Conservation (phyloP, 2,797 vertebrate genomes). For the Brotula barbata region DNA sequence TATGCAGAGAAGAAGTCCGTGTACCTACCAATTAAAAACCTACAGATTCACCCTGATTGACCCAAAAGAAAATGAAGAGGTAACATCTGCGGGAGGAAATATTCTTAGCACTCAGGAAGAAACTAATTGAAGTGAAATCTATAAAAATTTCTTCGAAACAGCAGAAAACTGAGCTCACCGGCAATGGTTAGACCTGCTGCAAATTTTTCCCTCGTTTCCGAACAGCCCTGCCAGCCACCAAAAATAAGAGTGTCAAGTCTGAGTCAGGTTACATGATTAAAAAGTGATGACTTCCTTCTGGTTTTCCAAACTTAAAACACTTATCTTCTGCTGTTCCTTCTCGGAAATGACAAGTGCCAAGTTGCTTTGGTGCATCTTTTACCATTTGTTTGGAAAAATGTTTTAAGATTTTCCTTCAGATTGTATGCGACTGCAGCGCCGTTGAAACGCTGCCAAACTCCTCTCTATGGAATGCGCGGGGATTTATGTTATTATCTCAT, state of each 20-base stretch:
- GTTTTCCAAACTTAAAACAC: conserved; percentile 55
- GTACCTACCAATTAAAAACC: conserved; percentile 12
- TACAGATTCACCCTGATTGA: conserved; percentile 16
- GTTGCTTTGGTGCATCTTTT: conserved; percentile 33
- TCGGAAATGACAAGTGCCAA: conserved; percentile 27
- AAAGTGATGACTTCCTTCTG: conserved; percentile 39
- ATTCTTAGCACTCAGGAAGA: conserved; percentile 47
- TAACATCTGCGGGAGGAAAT: conserved; percentile 9
- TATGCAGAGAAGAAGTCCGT: conserved; percentile 2
- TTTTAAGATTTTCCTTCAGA: conserved; percentile 14
- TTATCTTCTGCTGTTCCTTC: conserved; percentile 38
- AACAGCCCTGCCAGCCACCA: conserved; percentile 46
- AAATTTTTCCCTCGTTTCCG: conserved; percentile 44
- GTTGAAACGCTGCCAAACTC: conserved; percentile 18
- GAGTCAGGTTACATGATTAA: conserved; percentile 37
- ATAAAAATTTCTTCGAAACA: conserved; percentile 58
- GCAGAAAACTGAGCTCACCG: conserved; percentile 62
- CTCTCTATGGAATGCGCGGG: not conserved
- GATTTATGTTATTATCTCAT: not conserved
- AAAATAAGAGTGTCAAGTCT: conserved; percentile 60
- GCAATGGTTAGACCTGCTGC: conserved; percentile 62
- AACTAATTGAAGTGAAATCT: conserved; percentile 63
- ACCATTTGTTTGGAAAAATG: conserved; percentile 29
- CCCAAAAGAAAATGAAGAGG: not conserved
- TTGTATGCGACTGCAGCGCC: conserved; percentile 21